Percentiles rank a stretch among this genome's conserved stretches.
Evolutionary conservation across 1,140 invertebrate species (phyloP).

Genomic region (Drosophila nikananu): DNA sequence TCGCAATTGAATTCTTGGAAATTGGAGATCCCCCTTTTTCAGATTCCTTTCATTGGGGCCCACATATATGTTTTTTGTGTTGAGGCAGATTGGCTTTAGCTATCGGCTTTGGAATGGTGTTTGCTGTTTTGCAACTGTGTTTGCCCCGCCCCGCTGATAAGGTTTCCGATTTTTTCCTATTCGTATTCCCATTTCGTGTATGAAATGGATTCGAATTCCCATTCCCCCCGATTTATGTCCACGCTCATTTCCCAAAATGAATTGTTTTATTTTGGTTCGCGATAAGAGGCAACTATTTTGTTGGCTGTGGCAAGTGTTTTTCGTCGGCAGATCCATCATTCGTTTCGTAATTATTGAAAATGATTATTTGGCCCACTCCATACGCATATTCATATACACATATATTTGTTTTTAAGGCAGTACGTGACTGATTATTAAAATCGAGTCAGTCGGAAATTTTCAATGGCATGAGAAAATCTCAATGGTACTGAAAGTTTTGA

Average conservation of each 20-base stretch:
- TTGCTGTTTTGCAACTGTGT: conserved; percentile 68
- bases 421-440: conserved; percentile 31
- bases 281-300: conserved; percentile 32
- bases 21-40: conserved; percentile 39
- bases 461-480: conserved; percentile 19
- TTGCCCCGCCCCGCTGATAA: conserved; percentile 51
- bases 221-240: conserved; percentile 4
- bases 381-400: neutral
- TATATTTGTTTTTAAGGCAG: neutral
- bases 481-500: conserved; percentile 8
- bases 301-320: conserved; percentile 70
- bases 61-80: conserved; percentile 25
- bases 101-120: conserved; percentile 42
- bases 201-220: conserved; percentile 5
- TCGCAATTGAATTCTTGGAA: conserved; percentile 44
- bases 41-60: conserved; percentile 8
- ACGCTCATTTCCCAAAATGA: conserved; percentile 34
- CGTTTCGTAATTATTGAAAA: conserved; percentile 29
- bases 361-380: conserved; percentile 3
- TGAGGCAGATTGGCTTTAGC: conserved; percentile 10
- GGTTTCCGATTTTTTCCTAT: conserved; percentile 19
- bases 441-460: neutral
- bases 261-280: conserved; percentile 29
- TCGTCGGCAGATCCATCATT: conserved; percentile 28
- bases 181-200: conserved; percentile 22